Base-by-base conservation (phyloP, 2,888 invertebrate genomes). In the Cylindroiulus punctatus region DNA sequence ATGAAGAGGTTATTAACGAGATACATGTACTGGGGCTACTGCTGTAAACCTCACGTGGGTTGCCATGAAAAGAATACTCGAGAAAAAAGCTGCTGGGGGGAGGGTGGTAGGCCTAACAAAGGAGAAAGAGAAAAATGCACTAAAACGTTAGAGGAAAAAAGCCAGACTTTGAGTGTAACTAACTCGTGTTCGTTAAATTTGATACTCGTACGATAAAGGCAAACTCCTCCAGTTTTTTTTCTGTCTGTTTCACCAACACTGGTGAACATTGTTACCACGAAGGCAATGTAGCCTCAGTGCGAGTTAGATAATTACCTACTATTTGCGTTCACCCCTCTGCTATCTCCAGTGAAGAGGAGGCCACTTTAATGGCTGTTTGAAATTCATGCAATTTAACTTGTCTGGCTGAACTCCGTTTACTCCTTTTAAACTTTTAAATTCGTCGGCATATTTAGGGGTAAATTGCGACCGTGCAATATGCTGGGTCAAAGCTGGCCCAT, bases 1-100 rank as follows among this genome's bases (percentile, higher is more conserved):
- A 65, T 65, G 65, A 65, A 65, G 65, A 65, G 65, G 65, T 65
- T 65, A 65, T 65, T 65, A 65, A 65, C 65, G 65, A 65, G 65
- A 65, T 65, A 65, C 65, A n/a, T n/a, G n/a, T n/a, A 4, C 40
- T 40, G 26, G 26, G 10, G 26, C 26, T 65, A 65, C 26, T 26
- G n/a, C 65, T 26, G 65, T 65, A 3, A 26, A 65, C 26, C n/a
- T 26, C 10, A 12, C 12, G 65, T 65, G 40, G 8, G 40, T 40
- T 65, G 65, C 65, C 0, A 10, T 65, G 26, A 26, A 26, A 65
- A 26, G 12, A 10, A 26, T 2, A 26, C 44, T 44, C 44, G 65
- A 65, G 26, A 65, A 65, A 65, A 65, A 65, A n/a, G 26, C 26
- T 26, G 65, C 65, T n/a, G n/a, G 65, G 65, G 26, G 26, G 65